Conservation (phyloP, 2,797 vertebrate genomes). For the Tauraco hartlaubi region DNA sequence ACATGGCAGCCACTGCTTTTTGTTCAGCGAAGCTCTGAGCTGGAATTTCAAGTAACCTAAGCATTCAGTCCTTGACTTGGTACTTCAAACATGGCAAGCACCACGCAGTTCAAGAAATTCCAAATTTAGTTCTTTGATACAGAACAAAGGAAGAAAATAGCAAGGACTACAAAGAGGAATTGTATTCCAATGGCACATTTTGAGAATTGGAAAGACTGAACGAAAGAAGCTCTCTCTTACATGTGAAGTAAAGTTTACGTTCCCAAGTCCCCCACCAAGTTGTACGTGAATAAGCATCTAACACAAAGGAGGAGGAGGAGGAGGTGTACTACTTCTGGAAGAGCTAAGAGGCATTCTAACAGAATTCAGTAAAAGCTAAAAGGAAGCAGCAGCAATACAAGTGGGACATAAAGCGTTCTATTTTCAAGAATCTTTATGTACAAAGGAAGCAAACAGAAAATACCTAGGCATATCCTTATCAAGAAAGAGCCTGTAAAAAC, state of each 20-base stretch:
- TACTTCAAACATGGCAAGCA: neutral
- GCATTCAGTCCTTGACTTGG: neutral
- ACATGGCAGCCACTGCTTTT: neutral
- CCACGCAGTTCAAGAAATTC: neutral
- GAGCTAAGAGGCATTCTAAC: neutral
- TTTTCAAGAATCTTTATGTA: slow-evolving; percentile 81
- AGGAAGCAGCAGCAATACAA: slow-evolving; percentile 6
- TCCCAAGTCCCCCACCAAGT: neutral
- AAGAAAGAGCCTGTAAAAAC: slow-evolving; percentile 96
- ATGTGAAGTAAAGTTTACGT: neutral
- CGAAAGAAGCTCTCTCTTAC: neutral
- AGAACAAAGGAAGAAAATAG: neutral
- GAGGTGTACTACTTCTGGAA: neutral
- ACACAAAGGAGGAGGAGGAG: neutral
- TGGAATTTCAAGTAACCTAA: slow-evolving; percentile 38
- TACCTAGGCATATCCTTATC: slow-evolving; percentile 99
- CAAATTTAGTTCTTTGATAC: neutral
- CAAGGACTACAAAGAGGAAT: neutral
- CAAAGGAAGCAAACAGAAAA: slow-evolving; percentile 80
- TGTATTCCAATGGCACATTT: neutral
- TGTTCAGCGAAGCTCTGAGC: neutral
- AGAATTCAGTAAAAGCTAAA: neutral
- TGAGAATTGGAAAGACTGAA: neutral
- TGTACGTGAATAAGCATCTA: neutral
- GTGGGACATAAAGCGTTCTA: slow-evolving; percentile 70